Evolutionary conservation across 2,113 vertebrate species (phyloP).

Genomic region (Scatophagus argus): DNA sequence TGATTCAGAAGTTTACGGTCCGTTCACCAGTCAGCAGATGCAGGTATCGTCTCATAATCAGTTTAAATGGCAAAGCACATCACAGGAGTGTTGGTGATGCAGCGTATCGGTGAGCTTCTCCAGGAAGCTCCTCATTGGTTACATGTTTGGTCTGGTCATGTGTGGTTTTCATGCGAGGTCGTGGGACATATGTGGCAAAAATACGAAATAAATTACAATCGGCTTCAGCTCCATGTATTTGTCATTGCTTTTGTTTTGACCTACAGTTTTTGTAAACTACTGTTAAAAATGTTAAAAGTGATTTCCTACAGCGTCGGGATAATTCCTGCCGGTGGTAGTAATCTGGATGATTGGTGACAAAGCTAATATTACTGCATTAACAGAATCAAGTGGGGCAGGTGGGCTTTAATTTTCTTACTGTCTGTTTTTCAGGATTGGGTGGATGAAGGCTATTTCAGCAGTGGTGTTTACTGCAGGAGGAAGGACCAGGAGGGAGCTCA

Average conservation of each 20-base stretch:
- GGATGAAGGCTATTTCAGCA: slow-evolving; percentile 90
- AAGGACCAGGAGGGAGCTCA: slow-evolving; percentile 85
- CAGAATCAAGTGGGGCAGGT: slow-evolving; percentile 21
- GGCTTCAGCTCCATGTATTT: too few relatives aligned
- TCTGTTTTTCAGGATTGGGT: slow-evolving; percentile 88
- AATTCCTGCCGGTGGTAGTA: too few relatives aligned
- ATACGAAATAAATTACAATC: too few relatives aligned
- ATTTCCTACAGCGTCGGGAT: too few relatives aligned
- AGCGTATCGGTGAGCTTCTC: background rate
- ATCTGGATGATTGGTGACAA: too few relatives aligned
- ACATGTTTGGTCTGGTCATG: background rate
- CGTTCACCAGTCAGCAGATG: slow-evolving; percentile 94
- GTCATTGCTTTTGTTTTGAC: too few relatives aligned
- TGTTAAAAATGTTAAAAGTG: too few relatives aligned
- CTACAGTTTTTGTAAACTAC: too few relatives aligned
- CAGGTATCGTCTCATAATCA: slow-evolving; percentile 79
- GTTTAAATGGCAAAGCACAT: background rate
- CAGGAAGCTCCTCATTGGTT: background rate
- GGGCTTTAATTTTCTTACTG: slow-evolving; percentile 35
- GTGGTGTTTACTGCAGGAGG: slow-evolving; percentile 91
- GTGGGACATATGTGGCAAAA: background rate
- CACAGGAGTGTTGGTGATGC: background rate
- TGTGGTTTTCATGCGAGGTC: background rate
- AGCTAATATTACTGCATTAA: too few relatives aligned
- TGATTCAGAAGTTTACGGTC: slow-evolving; percentile 89